These are phyloP conservation scores for Siphlonurus alternatus DNA, from an alignment of 2,888 invertebrate species.

Conservation along the genomic window DNA sequence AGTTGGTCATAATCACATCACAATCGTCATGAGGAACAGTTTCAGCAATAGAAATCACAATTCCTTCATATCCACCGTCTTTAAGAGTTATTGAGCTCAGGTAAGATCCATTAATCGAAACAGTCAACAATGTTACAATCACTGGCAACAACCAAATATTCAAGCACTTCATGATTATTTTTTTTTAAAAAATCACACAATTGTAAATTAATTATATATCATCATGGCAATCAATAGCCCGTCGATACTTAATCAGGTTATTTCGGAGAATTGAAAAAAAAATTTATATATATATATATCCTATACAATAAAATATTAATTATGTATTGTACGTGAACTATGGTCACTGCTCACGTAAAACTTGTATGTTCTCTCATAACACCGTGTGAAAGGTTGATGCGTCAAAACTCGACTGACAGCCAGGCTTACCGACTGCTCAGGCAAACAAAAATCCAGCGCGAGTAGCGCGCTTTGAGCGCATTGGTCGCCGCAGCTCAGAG, in stretches of 20 bases:
- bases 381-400: background rate
- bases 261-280: too few species aligned
- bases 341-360: background rate
- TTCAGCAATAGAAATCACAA: conserved; percentile 28
- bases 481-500: background rate
- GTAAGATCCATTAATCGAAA: background rate
- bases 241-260: too few species aligned
- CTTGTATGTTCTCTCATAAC: background rate
- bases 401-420: background rate
- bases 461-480: background rate
- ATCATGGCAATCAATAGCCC: too few species aligned
- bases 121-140: background rate
- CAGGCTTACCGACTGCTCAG: background rate
- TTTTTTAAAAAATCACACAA: too few species aligned
- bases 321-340: background rate
- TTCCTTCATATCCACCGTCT: conserved; percentile 30
- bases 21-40: conserved; percentile 29
- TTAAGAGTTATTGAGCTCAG: conserved; percentile 17
- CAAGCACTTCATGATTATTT: background rate
- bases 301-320: too few species aligned
- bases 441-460: background rate
- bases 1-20: conserved; percentile 27
- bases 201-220: too few species aligned
- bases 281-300: too few species aligned
- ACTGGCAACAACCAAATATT: background rate